phyloP scores from a whole-genome alignment of 2,797 vertebrate genomes.

The Chelon auratus region DNA sequence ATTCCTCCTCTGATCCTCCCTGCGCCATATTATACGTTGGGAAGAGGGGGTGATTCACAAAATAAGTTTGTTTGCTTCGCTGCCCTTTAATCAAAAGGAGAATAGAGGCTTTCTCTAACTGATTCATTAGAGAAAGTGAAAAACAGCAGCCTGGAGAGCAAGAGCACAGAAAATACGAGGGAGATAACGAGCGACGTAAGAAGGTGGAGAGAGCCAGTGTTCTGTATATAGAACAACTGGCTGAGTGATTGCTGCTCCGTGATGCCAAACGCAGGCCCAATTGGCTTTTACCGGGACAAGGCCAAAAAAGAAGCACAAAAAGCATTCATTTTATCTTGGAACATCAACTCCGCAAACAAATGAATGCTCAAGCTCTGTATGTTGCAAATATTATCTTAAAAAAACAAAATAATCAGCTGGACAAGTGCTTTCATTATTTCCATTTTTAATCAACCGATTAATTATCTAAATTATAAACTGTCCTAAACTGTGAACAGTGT shows the following conservation, averaged over 20 bases:
- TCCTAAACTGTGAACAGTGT: too few species aligned
- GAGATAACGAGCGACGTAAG: neutral
- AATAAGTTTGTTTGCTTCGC: conserved; percentile 6
- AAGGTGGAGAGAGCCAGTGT: too few species aligned
- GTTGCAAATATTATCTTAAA: neutral
- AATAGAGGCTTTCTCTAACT: neutral
- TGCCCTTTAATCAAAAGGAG: conserved; percentile 16
- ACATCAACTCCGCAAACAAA: neutral
- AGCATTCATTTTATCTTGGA: conserved; percentile 5
- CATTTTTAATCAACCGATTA: neutral
- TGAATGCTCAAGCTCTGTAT: neutral
- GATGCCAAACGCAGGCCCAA: too few species aligned
- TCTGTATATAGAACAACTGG: too few species aligned
- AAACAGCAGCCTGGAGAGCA: conserved; percentile 9
- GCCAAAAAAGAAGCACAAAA: too few species aligned
- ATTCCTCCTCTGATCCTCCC: neutral
- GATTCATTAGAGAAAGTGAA: neutral
- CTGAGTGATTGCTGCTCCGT: too few species aligned
- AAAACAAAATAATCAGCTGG: too few species aligned
- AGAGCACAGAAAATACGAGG: neutral
- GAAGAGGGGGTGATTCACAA: neutral
- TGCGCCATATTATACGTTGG: neutral
- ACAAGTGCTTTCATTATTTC: too few species aligned
- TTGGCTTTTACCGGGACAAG: too few species aligned
- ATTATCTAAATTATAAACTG: too few species aligned